A percentile compares a stretch with the other conserved stretches of the same genome.
These are phyloP conservation scores for Melanophora roralis DNA, from an alignment of 2,888 invertebrate genomes.

Conservation along the genomic window DNA sequence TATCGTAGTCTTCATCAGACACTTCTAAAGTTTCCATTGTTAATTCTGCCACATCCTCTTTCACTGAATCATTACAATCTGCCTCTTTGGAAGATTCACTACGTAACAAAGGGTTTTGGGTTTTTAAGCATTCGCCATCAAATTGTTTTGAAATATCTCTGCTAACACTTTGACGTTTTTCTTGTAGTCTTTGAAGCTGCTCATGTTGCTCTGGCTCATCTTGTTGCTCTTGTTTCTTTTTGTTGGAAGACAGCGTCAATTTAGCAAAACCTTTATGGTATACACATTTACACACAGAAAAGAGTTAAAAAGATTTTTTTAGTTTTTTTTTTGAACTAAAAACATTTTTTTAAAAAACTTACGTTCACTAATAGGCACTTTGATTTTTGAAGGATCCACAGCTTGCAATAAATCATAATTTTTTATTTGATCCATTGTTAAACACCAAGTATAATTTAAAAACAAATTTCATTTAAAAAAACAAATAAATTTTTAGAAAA, in stretches of 20 bases:
- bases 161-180: constrained; percentile 63
- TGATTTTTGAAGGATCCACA: constrained; percentile 73
- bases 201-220: not conserved
- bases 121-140: constrained; percentile 56
- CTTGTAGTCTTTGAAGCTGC: not conserved
- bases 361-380: constrained; percentile 71
- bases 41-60: not conserved
- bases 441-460: not conserved
- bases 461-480: not conserved
- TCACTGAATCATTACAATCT: not conserved
- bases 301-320: not conserved
- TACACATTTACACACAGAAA: not conserved
- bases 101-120: constrained; percentile 44
- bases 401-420: constrained; percentile 70
- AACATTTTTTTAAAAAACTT: constrained; percentile 46
- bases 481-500: not conserved
- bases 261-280: constrained; percentile 71
- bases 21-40: constrained; percentile 70
- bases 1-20: not conserved
- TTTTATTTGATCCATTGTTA: constrained; percentile 62
- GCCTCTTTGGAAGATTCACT: constrained; percentile 48
- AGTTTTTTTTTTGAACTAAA: not conserved
- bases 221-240: constrained; percentile 62
- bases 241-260: constrained; percentile 73
- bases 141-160: constrained; percentile 67